phyloP scores from a whole-genome alignment of 2,113 vertebrate genomes.

The Phrynosoma blainvillii region DNA sequence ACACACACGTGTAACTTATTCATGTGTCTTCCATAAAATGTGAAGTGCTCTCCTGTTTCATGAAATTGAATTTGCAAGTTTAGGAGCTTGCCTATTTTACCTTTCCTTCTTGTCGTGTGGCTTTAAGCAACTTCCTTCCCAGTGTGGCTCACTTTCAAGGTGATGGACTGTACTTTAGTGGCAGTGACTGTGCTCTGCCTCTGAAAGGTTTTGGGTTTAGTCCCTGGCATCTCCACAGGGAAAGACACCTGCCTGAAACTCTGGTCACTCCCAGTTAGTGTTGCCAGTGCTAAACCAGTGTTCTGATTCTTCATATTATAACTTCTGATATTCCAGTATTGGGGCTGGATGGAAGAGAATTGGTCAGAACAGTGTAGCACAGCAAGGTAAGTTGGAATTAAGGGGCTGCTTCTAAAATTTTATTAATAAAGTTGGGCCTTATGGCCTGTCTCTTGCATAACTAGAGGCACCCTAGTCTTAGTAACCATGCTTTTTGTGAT shows the following conservation, averaged over 20 bases:
- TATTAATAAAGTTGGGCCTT: neutral
- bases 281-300: neutral
- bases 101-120: neutral
- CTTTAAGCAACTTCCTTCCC: neutral
- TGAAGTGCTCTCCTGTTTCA: neutral
- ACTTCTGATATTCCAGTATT: neutral
- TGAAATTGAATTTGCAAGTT: neutral
- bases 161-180: neutral
- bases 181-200: neutral
- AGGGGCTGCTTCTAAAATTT: neutral
- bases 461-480: neutral
- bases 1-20: neutral
- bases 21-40: neutral
- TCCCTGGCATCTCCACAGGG: neutral
- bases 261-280: neutral
- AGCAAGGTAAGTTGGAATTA: neutral
- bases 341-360: neutral
- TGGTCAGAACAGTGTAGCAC: neutral
- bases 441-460: neutral
- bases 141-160: neutral
- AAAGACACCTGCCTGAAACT: neutral
- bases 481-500: neutral
- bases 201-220: neutral
- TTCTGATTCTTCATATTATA: neutral
- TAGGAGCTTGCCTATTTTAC: neutral